A percentile compares a stretch with the other conserved stretches of the same genome.
Conservation (phyloP, 2,113 vertebrate species). For the Limanda limanda region DNA sequence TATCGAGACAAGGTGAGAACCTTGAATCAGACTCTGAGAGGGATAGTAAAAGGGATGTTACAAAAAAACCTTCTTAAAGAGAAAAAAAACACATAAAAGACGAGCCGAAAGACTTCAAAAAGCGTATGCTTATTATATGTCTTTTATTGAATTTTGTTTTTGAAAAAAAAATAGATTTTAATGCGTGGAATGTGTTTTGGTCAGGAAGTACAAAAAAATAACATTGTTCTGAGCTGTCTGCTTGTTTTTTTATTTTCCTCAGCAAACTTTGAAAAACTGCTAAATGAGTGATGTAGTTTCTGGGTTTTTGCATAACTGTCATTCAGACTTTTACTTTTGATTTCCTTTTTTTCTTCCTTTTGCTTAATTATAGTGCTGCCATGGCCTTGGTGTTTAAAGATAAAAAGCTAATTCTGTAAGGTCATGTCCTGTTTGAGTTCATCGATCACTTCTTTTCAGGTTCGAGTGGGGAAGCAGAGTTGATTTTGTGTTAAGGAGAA, state of each 20-base stretch:
- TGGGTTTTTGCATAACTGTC: conserved; percentile 83
- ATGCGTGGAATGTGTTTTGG: conserved; percentile 92
- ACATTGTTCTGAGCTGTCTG: conserved; percentile 90
- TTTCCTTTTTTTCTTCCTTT: conserved; percentile 61
- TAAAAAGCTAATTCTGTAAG: conserved; percentile 45
- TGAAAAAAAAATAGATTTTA: conserved; percentile 92
- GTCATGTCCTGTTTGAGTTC: conserved; percentile 38
- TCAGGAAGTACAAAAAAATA: conserved; percentile 88
- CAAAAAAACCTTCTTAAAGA: conserved; percentile 46
- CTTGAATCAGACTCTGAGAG: conserved; percentile 84
- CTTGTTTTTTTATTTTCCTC: conserved; percentile 75
- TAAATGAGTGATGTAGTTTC: conserved; percentile 89
- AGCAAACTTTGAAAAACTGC: conserved; percentile 82
- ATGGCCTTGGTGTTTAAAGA: conserved; percentile 42
- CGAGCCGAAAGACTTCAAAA: conserved; percentile 79
- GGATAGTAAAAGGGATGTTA: conserved; percentile 61
- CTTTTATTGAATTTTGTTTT: conserved; percentile 85
- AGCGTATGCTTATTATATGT: conserved; percentile 89
- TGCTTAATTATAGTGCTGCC: conserved; percentile 53
- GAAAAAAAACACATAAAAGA: conserved; percentile 56
- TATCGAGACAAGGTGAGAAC: conserved; percentile 82
- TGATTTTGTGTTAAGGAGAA: conserved; percentile 56
- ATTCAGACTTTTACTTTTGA: conserved; percentile 72
- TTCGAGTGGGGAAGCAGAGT: conserved; percentile 46
- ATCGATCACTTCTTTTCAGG: conserved; percentile 49